Evolutionary conservation across 2,113 vertebrate species (phyloP).

Genomic region (Gadus macrocephalus): DNA sequence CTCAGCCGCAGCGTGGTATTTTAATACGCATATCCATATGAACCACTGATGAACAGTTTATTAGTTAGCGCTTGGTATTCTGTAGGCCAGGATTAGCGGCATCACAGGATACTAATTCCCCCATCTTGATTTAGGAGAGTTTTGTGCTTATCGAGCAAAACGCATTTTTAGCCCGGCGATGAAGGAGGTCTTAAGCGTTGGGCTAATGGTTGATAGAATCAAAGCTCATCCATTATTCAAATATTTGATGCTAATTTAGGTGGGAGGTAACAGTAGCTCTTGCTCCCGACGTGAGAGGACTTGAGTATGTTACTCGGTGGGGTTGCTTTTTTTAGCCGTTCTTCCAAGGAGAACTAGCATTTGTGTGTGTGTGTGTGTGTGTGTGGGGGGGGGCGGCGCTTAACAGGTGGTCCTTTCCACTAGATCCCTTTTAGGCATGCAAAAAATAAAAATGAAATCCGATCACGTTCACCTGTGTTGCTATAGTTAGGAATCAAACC

Average conservation of each 20-base stretch:
- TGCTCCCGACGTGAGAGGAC: constrained; percentile 3
- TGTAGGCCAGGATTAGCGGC: no score
- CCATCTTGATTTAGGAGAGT: no score
- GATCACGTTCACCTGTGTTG: neutral
- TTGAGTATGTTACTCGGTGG: constrained; percentile 24
- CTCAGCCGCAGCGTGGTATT: no score
- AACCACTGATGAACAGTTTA: no score
- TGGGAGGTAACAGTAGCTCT: constrained; percentile 15
- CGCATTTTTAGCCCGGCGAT: neutral
- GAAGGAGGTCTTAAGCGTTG: neutral
- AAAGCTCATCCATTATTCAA: constrained; percentile 1
- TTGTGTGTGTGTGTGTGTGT: neutral
- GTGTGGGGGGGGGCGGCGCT: constrained; percentile 2
- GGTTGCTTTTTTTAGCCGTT: constrained; percentile 53
- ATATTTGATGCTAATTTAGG: constrained; percentile 11
- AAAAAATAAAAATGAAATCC: neutral
- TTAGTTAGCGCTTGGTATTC: no score
- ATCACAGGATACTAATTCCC: neutral
- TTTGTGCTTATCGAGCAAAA: no score
- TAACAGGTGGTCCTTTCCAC: constrained; percentile 47
- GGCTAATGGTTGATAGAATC: neutral
- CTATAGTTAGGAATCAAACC: no score
- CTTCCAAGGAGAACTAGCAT: neutral
- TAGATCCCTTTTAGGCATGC: constrained; percentile 28
- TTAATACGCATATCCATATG: no score